Base-by-base conservation (phyloP, 2,888 invertebrate genomes). In the Crocallis elinguaria region DNA sequence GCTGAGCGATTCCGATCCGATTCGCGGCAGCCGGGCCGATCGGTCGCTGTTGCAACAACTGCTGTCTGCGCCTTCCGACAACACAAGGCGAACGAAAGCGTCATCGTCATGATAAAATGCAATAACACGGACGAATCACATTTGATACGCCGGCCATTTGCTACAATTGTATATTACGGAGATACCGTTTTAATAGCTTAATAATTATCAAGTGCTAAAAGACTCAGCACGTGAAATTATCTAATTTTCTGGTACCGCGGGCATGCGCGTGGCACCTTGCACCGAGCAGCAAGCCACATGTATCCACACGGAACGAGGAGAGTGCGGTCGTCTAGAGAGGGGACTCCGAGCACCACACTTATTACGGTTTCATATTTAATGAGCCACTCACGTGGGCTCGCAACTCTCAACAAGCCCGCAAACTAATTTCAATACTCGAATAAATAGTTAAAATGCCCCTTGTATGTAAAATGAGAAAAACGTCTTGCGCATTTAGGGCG, bases 311-410 rank as follows among this genome's bases (percentile, higher is more conserved):
- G 66, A 67, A 77, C 74, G 76, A 74, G 68, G 67, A 72, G 66
- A 69, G 62, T 76, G 74, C 68, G 75, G 79, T 74, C 65, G 69
- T 67, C 61, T n/a, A n/a, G 64, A 74, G 79, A 78, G 81, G 79
- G 80, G 79, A 76, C 74, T 74, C 73, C 75, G 80, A 80, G 77
- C 79, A 78, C 78, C 79, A 79, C 83, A 79, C 86, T 89, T 88
- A 90, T 90, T 89, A 87, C 84, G 75, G 79, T 79, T 90, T 69
- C 86, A 90, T 89, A 86, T 88, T 89, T 89, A 83, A 90, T 88
- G 88, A 85, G 80, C 78, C 82, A 81, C 86, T 86, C 84, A 81
- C 82, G 73, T 77, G 80, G 78, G 73, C 74, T 72, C 75, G 75
- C 69, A 75, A 67, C 71, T 69, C 67, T 55, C 70, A 73, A 75